Evolutionary conservation across 2,888 invertebrate species (phyloP), one percentile per base, ranked within the genome.

Genomic region (Hypena proboscidalis): DNA sequence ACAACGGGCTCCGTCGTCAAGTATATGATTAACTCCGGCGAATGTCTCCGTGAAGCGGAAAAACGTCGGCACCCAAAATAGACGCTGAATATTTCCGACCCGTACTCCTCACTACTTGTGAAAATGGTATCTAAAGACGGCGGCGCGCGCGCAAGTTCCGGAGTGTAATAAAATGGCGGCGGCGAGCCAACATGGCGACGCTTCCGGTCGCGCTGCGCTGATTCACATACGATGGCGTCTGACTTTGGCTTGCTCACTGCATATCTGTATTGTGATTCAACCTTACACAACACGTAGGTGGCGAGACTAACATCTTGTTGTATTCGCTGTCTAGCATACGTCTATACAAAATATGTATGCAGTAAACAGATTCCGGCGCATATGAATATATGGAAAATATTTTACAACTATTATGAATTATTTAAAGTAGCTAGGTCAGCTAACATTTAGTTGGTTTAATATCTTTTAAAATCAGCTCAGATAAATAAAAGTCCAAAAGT

Each of bases 71-170:
- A 70, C 77, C 82, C 70, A 73, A 89, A 89, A 90, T 89, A 90
- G 71, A 80, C 69, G 70, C 77, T 74, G 82, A 83, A 85, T 88
- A 86, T 90, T 88, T 89, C 86, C 87, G 87, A 86, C 80, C 82
- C 75, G 73, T 76, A 80, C 79, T 80, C 80, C 75, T 77, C 65
- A 72, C 72, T 70, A 74, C 75, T 80, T 75, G 82, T 86, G 85
- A 85, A 88, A 88, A 87, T 82, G 76, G 80, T 82, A 80, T 77
- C 78, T 83, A 80, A 83, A 87, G 89, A 82, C 85, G 82, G 74
- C 82, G 85, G 87, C 88, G 85, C 81, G 87, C 88, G 84, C 90
- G 86, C 89, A 83, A 88, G 88, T 90, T 90, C 90, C 90, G 89
- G 88, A 81, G 83, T 75, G 70, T 75, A 80, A 85, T 90, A 90